Conservation (phyloP, 2,113 vertebrate genomes). For the Charadrius vociferus region DNA sequence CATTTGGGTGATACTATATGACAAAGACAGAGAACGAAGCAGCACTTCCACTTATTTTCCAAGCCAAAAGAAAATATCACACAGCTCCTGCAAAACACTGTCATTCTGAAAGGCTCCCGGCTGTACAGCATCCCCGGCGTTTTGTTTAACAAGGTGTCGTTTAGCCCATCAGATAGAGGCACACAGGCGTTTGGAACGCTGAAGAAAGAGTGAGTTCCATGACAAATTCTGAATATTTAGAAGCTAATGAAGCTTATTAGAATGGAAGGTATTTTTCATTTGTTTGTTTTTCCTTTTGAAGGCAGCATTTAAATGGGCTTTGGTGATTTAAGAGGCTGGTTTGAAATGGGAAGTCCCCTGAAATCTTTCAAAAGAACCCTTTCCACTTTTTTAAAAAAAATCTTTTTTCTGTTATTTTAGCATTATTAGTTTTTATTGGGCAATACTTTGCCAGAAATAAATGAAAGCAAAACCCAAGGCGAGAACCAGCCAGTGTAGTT, state of each 20-base stretch:
- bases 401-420: neutral
- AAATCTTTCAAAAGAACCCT: neutral
- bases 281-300: neutral
- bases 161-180: neutral
- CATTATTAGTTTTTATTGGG: neutral
- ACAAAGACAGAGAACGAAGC: neutral
- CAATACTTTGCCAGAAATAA: neutral
- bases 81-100: neutral
- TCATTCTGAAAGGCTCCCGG: neutral
- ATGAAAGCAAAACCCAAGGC: neutral
- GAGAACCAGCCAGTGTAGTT: neutral
- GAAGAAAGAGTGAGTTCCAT: neutral
- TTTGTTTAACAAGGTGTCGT: neutral
- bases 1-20: neutral
- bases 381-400: neutral
- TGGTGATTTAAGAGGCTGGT: neutral
- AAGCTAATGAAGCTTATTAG: neutral
- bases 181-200: fast-evolving
- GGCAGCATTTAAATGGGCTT: neutral
- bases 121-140: neutral
- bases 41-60: neutral
- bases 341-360: neutral
- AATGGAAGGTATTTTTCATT: neutral
- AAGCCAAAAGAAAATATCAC: neutral
- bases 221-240: neutral